Conservation (phyloP, 2,113 vertebrate species). For the Notechis scutatus region DNA sequence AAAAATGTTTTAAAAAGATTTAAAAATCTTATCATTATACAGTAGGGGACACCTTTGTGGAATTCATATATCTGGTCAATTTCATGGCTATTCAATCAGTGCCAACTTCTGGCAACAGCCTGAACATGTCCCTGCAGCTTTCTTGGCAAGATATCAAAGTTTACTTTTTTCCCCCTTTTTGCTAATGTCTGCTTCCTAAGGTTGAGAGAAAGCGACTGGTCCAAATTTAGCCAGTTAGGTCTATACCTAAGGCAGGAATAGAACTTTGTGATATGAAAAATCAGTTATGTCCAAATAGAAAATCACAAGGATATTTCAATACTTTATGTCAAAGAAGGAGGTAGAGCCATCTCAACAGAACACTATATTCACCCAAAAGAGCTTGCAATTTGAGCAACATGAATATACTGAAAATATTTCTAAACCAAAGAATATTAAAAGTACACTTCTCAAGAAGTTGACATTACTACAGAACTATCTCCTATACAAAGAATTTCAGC, state of each 20-base stretch:
- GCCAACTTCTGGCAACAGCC: neutral
- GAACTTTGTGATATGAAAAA: neutral
- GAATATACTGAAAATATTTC: neutral
- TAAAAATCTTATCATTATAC: too few relatives aligned
- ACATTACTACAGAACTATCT: neutral
- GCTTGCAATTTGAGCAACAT: neutral
- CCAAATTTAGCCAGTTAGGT: neutral
- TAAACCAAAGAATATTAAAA: neutral
- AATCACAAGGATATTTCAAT: neutral
- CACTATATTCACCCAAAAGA: neutral
- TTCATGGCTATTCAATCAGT: neutral
- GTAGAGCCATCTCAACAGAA: neutral
- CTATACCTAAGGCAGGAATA: neutral
- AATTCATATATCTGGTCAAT: neutral
- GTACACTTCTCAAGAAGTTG: neutral
- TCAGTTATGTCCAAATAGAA: neutral
- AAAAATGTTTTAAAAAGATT: too few relatives aligned
- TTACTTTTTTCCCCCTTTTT: neutral
- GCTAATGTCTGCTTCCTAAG: neutral
- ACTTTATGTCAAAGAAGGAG: neutral
- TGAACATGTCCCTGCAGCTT: neutral
- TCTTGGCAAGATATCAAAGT: neutral
- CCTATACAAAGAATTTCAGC: neutral
- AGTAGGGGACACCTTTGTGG: neutral
- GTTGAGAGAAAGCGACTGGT: neutral